Conservation (phyloP, 2,888 invertebrate species). For the Neoitamus cyanurus region DNA sequence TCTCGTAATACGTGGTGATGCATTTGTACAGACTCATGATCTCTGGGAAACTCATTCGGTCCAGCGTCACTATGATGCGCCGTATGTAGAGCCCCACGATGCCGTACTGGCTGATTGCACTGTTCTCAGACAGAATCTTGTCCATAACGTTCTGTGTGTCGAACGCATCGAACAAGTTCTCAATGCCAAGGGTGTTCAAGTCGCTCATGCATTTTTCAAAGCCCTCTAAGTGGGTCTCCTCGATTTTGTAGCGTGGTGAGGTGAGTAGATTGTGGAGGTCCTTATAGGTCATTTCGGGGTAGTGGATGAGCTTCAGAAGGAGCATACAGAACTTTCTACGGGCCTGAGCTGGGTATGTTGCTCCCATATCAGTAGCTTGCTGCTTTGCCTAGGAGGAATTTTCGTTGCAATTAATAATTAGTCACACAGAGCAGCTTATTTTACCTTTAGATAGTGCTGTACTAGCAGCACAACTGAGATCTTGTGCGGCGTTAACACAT, state of each 20-base stretch:
- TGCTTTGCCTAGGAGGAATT: slow-evolving; percentile 60
- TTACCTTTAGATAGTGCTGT: slow-evolving; percentile 77
- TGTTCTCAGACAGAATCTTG: slow-evolving; percentile 70
- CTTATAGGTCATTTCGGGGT: slow-evolving; percentile 80
- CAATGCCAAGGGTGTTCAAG: slow-evolving; percentile 68
- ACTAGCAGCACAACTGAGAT: slow-evolving; percentile 81
- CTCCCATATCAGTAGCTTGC: slow-evolving; percentile 53
- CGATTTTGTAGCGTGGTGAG: slow-evolving; percentile 60
- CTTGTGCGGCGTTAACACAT: slow-evolving; percentile 79
- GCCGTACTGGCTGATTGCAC: slow-evolving; percentile 64
- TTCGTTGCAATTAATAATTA: slow-evolving; percentile 55
- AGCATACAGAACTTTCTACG: slow-evolving; percentile 84
- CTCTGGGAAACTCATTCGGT: slow-evolving; percentile 86
- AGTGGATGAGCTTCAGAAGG: slow-evolving; percentile 81
- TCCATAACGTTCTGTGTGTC: slow-evolving; percentile 73
- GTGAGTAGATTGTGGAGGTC: slow-evolving; percentile 75
- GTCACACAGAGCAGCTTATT: neutral
- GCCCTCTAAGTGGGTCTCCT: slow-evolving; percentile 64
- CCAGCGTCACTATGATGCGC: slow-evolving; percentile 82
- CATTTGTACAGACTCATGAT: slow-evolving; percentile 79
- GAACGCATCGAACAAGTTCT: slow-evolving; percentile 74
- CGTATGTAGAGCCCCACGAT: slow-evolving; percentile 82
- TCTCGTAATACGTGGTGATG: slow-evolving; percentile 77
- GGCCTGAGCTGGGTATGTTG: slow-evolving; percentile 68
- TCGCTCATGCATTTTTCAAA: slow-evolving; percentile 71